A percentile compares a stretch with the other conserved stretches of the same genome.
Conservation (phyloP, 30 jellyfish, hydroid and myxozoan genomes). For the Nemopilema nomurai region DNA sequence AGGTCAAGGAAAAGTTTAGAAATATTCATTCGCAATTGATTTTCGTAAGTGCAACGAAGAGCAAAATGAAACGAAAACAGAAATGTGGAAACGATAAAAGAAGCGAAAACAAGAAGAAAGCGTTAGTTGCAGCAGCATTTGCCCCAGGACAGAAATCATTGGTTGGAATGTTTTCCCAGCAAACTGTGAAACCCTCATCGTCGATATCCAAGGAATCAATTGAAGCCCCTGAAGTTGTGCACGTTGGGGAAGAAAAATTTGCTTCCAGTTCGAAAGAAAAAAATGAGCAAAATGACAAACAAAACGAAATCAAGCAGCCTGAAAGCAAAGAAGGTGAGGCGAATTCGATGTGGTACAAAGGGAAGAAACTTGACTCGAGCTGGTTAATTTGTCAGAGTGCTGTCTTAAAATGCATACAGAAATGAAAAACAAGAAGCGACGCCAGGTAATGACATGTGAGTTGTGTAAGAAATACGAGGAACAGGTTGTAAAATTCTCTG, state of each 20-base stretch:
- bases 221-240: slow-evolving; percentile 6
- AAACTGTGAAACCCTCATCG: neutral
- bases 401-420: neutral
- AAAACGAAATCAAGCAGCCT: slow-evolving; percentile 11
- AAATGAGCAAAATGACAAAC: slow-evolving; percentile 11
- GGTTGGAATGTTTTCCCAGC: slow-evolving; percentile 20
- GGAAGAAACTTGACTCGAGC: neutral
- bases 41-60: slow-evolving; percentile 6
- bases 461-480: slow-evolving; percentile 46
- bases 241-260: slow-evolving; percentile 1
- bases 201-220: slow-evolving; percentile 6
- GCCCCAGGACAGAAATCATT: slow-evolving; percentile 21
- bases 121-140: slow-evolving; percentile 16
- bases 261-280: slow-evolving; percentile 8
- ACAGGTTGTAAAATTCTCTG: slow-evolving; percentile 46
- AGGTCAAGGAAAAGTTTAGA: slow-evolving; percentile 1
- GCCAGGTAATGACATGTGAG: slow-evolving; percentile 39
- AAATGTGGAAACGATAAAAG: slow-evolving; percentile 26
- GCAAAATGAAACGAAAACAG: slow-evolving; percentile 18
- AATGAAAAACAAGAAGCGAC: slow-evolving; percentile 20
- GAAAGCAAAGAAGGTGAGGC: neutral
- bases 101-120: slow-evolving; percentile 17
- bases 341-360: neutral
- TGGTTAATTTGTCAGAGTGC: neutral
- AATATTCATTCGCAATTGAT: neutral